These are phyloP conservation scores for Drosophila grimshawi DNA, from an alignment of 1,140 invertebrate genomes.

Conservation along the genomic window DNA sequence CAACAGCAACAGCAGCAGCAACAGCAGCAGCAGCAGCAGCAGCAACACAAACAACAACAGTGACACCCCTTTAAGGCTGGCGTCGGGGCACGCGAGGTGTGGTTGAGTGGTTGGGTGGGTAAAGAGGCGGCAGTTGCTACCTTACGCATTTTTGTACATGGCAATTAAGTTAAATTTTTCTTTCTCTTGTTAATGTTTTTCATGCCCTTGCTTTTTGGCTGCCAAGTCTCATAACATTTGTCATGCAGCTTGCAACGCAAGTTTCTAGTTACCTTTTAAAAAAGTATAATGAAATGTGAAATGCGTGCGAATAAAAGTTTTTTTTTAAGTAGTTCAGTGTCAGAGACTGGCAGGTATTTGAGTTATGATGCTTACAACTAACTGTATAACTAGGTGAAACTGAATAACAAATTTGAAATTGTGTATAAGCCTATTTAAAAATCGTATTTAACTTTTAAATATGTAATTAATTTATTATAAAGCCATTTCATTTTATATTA, in stretches of 20 bases:
- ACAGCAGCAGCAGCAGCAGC: conserved; percentile 47
- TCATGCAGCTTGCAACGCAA: conserved; percentile 37
- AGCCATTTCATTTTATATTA: no score
- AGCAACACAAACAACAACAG: conserved; percentile 57
- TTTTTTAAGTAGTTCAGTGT: conserved; percentile 4
- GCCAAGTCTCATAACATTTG: conserved; percentile 23
- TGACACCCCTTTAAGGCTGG: conserved; percentile 63
- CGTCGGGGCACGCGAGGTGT: neutral
- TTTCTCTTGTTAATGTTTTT: conserved; percentile 74
- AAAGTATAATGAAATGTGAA: neutral
- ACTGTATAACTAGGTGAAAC: neutral
- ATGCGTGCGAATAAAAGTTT: conserved; percentile 6
- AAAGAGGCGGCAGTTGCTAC: conserved; percentile 27
- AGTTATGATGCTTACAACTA: neutral
- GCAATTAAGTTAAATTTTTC: conserved; percentile 82
- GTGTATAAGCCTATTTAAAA: no score
- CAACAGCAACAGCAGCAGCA: conserved; percentile 18
- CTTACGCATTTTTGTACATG: conserved; percentile 56
- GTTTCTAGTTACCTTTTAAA: conserved; percentile 7
- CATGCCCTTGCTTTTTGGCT: conserved; percentile 25
- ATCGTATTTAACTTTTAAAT: no score
- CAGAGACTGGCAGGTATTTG: neutral
- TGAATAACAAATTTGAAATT: neutral
- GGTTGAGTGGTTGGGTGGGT: neutral
- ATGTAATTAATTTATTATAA: no score